Percentiles rank a stretch among this genome's conserved stretches.
These are phyloP conservation scores for Yoshiicerus persimilis DNA, from an alignment of 1,140 invertebrate species.

Conservation along the genomic window DNA sequence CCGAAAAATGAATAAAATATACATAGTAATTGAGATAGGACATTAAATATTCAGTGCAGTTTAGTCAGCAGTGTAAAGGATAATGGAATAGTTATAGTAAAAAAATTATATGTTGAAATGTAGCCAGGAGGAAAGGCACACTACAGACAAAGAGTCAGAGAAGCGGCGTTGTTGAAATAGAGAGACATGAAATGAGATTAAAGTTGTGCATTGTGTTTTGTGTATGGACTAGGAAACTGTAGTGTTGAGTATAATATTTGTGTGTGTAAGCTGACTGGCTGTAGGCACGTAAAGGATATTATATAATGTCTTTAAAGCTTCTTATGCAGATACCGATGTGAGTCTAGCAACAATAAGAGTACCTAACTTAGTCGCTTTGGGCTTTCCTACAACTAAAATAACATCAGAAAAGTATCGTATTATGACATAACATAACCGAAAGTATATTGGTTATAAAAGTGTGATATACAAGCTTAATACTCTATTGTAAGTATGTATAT, in stretches of 20 bases:
- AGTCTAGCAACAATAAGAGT: not conserved
- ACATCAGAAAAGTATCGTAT: not conserved
- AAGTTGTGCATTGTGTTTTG: not conserved
- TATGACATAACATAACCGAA: not conserved
- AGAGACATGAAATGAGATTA: not conserved
- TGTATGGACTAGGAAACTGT: not conserved
- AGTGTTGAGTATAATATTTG: not conserved
- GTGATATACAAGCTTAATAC: not conserved
- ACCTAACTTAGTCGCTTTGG: not conserved
- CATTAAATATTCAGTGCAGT: no score
- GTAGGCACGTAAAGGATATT: slow-evolving; percentile 10
- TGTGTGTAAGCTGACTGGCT: not conserved
- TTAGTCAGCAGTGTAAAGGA: no score
- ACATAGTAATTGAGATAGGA: no score
- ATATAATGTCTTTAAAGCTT: not conserved
- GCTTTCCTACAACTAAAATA: slow-evolving; percentile 1
- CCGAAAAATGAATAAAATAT: no score
- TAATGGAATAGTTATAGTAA: not conserved
- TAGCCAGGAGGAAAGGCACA: not conserved
- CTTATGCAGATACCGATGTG: not conserved
- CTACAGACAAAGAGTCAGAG: not conserved
- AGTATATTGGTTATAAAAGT: not conserved
- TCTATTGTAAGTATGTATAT: not conserved
- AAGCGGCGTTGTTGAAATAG: not conserved
- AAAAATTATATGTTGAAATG: not conserved